These are phyloP conservation scores for Orchestia grillus DNA, from an alignment of 1,140 invertebrate genomes.

Conservation along the genomic window DNA sequence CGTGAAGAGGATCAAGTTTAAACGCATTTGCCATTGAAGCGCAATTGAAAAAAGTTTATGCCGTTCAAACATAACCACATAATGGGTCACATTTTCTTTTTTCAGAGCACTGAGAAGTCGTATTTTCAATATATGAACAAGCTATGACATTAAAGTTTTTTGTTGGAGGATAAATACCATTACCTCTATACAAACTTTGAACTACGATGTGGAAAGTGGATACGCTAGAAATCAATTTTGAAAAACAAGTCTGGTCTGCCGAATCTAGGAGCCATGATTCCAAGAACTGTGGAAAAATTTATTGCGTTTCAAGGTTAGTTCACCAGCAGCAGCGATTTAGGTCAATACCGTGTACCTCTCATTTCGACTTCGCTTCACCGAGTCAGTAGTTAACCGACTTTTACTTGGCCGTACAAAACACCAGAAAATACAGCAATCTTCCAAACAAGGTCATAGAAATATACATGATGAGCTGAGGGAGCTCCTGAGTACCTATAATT, in stretches of 20 bases:
- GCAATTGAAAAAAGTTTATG: too few species aligned
- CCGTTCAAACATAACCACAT: too few species aligned
- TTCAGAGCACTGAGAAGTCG: too few species aligned
- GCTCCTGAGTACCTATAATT: not conserved
- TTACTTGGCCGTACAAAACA: not conserved
- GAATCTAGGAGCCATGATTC: not conserved
- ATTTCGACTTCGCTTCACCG: not conserved
- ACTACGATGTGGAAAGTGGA: too few species aligned
- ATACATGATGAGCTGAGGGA: not conserved
- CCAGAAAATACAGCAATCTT: not conserved
- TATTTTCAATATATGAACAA: too few species aligned
- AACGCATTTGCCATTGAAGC: too few species aligned
- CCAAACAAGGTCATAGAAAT: not conserved
- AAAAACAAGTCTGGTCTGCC: not conserved
- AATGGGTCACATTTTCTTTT: too few species aligned
- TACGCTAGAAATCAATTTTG: not conserved
- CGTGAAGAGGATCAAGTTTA: too few species aligned
- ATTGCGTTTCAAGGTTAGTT: not conserved
- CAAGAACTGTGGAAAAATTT: not conserved
- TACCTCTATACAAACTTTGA: too few species aligned
- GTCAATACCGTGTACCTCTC: not conserved
- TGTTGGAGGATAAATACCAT: too few species aligned
- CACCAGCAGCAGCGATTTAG: not conserved
- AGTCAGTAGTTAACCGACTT: not conserved
- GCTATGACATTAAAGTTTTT: too few species aligned